phyloP scores from a whole-genome alignment of 1,140 invertebrate species.

The Drosophila ananassae region DNA sequence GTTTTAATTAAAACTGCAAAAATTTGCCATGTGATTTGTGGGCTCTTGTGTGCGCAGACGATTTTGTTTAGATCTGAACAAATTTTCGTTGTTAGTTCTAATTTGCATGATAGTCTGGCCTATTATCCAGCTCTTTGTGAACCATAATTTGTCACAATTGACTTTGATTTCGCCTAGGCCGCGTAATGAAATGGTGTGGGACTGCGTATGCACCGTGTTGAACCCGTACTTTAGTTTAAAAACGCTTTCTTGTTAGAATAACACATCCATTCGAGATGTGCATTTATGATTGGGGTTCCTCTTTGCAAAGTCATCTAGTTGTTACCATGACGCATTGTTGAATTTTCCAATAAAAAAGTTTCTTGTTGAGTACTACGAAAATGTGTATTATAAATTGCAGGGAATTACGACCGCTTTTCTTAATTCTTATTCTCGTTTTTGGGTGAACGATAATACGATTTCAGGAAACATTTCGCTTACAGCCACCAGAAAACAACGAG shows the following conservation, averaged over 20 bases:
- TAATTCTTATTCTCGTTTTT: neutral
- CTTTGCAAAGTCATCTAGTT: constrained; percentile 16
- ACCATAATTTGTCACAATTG: constrained; percentile 12
- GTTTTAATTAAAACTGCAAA: constrained; percentile 49
- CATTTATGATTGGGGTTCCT: constrained; percentile 1
- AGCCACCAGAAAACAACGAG: constrained; percentile 7
- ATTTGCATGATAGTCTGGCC: constrained; percentile 22
- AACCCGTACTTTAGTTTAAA: neutral
- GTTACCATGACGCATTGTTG: constrained; percentile 5
- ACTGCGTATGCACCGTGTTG: neutral
- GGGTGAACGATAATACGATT: neutral
- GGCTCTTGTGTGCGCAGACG: constrained; percentile 33
- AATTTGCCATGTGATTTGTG: constrained; percentile 40
- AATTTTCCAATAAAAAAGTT: neutral
- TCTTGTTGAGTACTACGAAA: neutral
- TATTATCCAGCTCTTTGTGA: constrained; percentile 20
- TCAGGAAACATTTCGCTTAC: neutral
- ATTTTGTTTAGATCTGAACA: constrained; percentile 12
- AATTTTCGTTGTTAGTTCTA: constrained; percentile 16
- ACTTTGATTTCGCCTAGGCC: neutral
- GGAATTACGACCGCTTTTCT: neutral
- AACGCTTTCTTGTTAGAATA: no score
- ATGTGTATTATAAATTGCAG: neutral
- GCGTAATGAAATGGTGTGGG: constrained; percentile 3
- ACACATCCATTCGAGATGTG: neutral